Base-by-base conservation (phyloP, 2,888 invertebrate species). In the Pogonocherus hispidulus region DNA sequence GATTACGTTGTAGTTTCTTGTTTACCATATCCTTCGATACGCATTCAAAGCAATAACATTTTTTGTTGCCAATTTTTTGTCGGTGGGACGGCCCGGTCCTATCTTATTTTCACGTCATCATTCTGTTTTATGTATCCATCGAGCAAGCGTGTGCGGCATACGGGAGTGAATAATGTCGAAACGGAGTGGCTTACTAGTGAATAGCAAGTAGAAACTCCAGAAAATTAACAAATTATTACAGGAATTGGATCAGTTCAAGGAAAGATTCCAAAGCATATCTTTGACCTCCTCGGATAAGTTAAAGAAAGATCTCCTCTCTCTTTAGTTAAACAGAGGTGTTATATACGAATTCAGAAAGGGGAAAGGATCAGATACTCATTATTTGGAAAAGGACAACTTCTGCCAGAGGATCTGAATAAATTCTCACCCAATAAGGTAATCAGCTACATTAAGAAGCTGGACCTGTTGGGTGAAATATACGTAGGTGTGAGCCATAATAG, bases 1-100 rank as follows among this genome's bases (percentile, higher is more conserved):
- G 47, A 60, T 60, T 49, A 56, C 35, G 20, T 35, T 37, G 14
- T 47, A 47, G 18, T 47, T 47, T 47, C 46, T 4, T 3, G 19
- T 18, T 47, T 6, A 18, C 18, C 46, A 9, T 47, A 47, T 5
- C 46, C 46, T 14, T 47, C 46, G 46, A 47, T 47, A 47, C 46
- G 18, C 14, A 8, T 47, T 47, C 16, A 47, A 47, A 47, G 46
- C 5, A 18, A 47, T 14, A 14, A 41, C 3, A 5, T 41, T 9
- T 3, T 9, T 41, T n/a, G 41, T 41, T 3, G 3, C 14, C n/a
- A 3, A 9, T 3, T 41, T 32, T 32, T 32, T 32, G 32, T 32
- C 8, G 4, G 32, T 8, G 32, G 32, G 32, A 47, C 27, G 27
- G 8, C 27, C 27, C 27, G 8, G 27, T 27, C 27, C 27, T n/a